Base-by-base conservation (phyloP, 1,140 invertebrate genomes). In the Bombus ignitus region DNA sequence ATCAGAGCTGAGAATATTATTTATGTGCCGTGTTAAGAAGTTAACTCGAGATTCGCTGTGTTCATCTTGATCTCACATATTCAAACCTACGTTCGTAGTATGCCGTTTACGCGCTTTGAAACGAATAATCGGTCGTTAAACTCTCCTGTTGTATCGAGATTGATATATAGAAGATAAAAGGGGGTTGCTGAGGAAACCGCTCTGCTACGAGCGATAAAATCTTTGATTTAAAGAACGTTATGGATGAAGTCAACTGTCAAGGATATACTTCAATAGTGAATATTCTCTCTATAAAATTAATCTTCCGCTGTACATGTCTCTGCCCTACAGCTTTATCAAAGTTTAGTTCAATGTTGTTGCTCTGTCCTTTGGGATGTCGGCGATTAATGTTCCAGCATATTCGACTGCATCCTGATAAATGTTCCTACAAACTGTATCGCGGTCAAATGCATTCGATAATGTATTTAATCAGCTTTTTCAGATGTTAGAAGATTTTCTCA, bases 1-100 rank as follows among this genome's bases (percentile, higher is more conserved):
- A 37, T 81, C 79, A 70, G 28, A 6, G 57, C 22, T 25, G 2
- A 4, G 3, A 18, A 32, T 70, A 72, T 79, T 85, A 85, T 85
- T 85, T 85, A 72, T 72, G 68, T 32, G 12, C 9, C 47, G 68
- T 37, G 83, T 73, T 62, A 85, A 85, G 39, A 84, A 79, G 47
- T 84, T 79, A 25, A 28, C 53, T 32, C 22, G 13, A 37, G 47
- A 53, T 22, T 53, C 47, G 0, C 47, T 53, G 5, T 53, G 47
- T 22, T 53, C 18, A 53, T 53, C 47, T 6, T 53, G 18, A 53
- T 53, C 47, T 53, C 47, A 62, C 28, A 28, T 53, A 62, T 42
- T 79, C 75, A 42, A 66, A 32, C 32, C 2, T 22, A 15, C 6
- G 35, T 37, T 22, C 37, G 18, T 18, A 25, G 32, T 32, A 25